Percentiles rank a stretch among this genome's conserved stretches.
phyloP scores from a whole-genome alignment of 2,113 vertebrate genomes.

The Ivindomyrus marchei region DNA sequence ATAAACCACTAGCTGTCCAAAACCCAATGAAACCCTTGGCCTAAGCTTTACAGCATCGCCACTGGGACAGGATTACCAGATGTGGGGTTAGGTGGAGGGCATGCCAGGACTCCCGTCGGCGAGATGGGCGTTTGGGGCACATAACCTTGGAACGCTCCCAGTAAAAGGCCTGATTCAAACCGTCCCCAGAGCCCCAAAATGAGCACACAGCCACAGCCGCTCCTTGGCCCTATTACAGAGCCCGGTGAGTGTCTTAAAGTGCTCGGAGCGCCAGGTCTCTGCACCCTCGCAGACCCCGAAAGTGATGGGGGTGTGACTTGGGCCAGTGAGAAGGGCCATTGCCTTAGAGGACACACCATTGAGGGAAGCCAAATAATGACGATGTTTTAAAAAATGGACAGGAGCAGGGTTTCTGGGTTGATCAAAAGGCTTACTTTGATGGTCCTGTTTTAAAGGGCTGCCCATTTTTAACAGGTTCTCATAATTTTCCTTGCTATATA shows the following conservation, averaged over 20 bases:
- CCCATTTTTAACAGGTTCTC: slow-evolving; percentile 49
- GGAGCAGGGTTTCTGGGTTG: slow-evolving; percentile 43
- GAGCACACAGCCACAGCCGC: slow-evolving; percentile 27
- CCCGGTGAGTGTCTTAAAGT: slow-evolving; percentile 39
- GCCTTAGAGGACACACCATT: slow-evolving; percentile 43
- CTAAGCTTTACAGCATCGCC: slow-evolving; percentile 43
- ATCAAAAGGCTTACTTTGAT: slow-evolving; percentile 55
- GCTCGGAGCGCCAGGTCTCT: slow-evolving; percentile 29
- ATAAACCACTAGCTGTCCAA: slow-evolving; percentile 47
- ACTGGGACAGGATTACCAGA: not conserved
- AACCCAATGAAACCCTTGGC: not conserved
- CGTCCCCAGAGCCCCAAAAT: slow-evolving; percentile 47
- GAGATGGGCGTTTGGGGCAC: slow-evolving; percentile 47
- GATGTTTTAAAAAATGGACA: slow-evolving; percentile 41
- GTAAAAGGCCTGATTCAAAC: slow-evolving; percentile 46
- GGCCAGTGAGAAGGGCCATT: slow-evolving; percentile 42
- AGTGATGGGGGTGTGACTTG: slow-evolving; percentile 42
- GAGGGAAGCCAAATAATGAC: slow-evolving; percentile 50
- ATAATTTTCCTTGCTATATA: slow-evolving; percentile 51
- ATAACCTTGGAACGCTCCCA: slow-evolving; percentile 48
- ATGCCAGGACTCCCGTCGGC: slow-evolving; percentile 39
- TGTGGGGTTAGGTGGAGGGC: slow-evolving; percentile 49
- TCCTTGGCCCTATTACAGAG: slow-evolving; percentile 52
- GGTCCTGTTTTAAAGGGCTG: slow-evolving; percentile 39
- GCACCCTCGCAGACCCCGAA: slow-evolving; percentile 44